Percentiles rank a stretch among this genome's conserved stretches.
These are phyloP conservation scores for Drepana falcataria DNA, from an alignment of 2,888 invertebrate genomes.

Conservation along the genomic window DNA sequence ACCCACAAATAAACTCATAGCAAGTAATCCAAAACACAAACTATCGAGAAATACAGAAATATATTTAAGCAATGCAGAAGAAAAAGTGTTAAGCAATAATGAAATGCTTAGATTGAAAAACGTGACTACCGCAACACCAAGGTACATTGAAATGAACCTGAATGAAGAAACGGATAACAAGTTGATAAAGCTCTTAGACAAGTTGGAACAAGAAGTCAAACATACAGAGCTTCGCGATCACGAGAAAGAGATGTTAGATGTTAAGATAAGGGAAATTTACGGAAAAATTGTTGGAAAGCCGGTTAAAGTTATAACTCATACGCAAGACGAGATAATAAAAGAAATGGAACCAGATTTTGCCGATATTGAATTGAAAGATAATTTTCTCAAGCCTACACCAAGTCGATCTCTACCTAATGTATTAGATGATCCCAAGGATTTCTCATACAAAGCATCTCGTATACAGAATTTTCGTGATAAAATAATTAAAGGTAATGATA, in stretches of 20 bases:
- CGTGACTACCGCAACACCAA: conserved; percentile 2
- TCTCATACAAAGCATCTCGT: not conserved
- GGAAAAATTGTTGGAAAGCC: conserved; percentile 33
- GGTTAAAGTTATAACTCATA: conserved; percentile 7
- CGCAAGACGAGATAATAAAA: conserved; percentile 4
- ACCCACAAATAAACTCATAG: not conserved
- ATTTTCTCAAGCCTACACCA: not conserved
- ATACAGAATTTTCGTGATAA: not conserved
- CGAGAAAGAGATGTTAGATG: conserved; percentile 50
- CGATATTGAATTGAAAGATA: conserved; percentile 5
- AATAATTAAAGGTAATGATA: not conserved
- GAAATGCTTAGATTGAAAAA: conserved; percentile 16
- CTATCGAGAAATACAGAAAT: conserved; percentile 16
- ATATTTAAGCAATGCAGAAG: conserved; percentile 24
- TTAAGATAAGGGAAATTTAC: conserved; percentile 56
- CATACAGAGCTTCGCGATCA: conserved; percentile 37
- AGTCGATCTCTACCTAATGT: not conserved
- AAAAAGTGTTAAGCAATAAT: conserved; percentile 26
- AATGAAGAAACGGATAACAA: conserved; percentile 39
- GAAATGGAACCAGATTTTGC: conserved; percentile 4
- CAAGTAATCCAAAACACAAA: conserved; percentile 1
- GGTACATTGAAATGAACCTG: conserved; percentile 8
- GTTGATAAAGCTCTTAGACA: conserved; percentile 44
- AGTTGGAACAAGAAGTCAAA: conserved; percentile 50
- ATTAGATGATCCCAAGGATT: not conserved